Evolutionary conservation across 2,797 vertebrate genomes (phyloP).

Genomic region (Cirrhinus mrigala): DNA sequence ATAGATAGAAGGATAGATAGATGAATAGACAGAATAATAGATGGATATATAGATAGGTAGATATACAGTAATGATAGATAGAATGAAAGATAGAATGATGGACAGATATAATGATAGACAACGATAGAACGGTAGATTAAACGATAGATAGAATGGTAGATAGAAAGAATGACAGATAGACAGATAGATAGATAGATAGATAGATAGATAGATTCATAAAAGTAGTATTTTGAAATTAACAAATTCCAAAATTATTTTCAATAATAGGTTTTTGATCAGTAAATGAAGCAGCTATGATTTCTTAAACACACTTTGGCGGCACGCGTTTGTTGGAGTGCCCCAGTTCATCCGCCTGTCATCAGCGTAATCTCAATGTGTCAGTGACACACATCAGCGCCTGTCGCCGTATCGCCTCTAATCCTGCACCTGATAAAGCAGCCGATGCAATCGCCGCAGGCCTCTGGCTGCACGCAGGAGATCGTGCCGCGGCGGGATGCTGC

Average conservation of each 20-base stretch:
- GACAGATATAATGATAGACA: neutral
- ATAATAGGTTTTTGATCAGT: too few species aligned
- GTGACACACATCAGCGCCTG: neutral
- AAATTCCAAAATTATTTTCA: too few species aligned
- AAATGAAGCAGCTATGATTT: neutral
- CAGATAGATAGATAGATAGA: neutral
- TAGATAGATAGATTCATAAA: too few species aligned
- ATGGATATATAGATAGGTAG: neutral
- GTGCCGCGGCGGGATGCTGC: neutral
- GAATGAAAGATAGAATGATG: neutral
- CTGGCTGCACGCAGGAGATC: neutral
- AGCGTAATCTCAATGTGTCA: neutral
- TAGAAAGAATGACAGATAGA: too few species aligned
- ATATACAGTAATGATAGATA: neutral
- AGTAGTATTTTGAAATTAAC: too few species aligned
- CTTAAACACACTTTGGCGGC: neutral
- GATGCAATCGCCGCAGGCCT: constrained; percentile 5
- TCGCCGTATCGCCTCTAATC: neutral
- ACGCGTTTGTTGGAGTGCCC: neutral
- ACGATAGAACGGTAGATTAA: too few species aligned
- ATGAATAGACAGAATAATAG: neutral
- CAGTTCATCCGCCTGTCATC: neutral
- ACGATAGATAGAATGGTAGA: too few species aligned
- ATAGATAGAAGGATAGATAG: neutral
- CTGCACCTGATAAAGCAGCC: neutral